Evolutionary conservation across 2,797 vertebrate species (phyloP), one percentile per base, ranked within the genome.

Genomic region (Alexandromys oeconomus): DNA sequence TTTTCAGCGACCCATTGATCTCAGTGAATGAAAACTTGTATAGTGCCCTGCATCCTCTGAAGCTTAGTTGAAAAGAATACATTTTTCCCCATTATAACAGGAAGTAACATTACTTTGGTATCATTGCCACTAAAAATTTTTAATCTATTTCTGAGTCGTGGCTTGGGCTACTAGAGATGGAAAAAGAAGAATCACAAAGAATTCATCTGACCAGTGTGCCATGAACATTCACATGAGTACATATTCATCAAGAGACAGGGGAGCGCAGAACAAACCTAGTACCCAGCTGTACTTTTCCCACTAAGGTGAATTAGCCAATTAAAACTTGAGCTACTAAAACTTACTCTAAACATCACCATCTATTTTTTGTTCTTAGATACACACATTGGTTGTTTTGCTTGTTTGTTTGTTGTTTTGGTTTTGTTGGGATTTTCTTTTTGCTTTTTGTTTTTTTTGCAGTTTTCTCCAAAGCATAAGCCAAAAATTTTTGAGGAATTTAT

Each of bases 21-120:
- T 93, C 61, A 93, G 27, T 78, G 15, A 92, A 27, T 78, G 15
- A 46, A 54, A 82, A 69, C 77, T 96, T 92, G 78, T 76, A 80
- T 86, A 80, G 25, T 34, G 82, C 25, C 17, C 27, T 80, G 65
- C 19, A 54, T 92, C 25, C 69, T 59, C 6, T 67, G 63, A 93
- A 84, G 19, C 29, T 29, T 79, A 13, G 12, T 71, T 74, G n/a
- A 51, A 23, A 11, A 92, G 17, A 78, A 17, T n/a, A 37, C 63
- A 6, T 73, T 73, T 23, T 23, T n/a, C 21, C 1, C 27, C 73
- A 21, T 37, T 87, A 15, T 6, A 81, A 2, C 63, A 4, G 27
- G 6, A 93, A 25, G 5, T 69, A 11, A 76, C 54, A 76, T 86
- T 54, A 74, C 79, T 93, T 81, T n/a, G 74, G 14, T 71, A 29